These are phyloP conservation scores for Zaprionus tsacasi DNA, from an alignment of 1,140 invertebrate species.

Conservation along the genomic window DNA sequence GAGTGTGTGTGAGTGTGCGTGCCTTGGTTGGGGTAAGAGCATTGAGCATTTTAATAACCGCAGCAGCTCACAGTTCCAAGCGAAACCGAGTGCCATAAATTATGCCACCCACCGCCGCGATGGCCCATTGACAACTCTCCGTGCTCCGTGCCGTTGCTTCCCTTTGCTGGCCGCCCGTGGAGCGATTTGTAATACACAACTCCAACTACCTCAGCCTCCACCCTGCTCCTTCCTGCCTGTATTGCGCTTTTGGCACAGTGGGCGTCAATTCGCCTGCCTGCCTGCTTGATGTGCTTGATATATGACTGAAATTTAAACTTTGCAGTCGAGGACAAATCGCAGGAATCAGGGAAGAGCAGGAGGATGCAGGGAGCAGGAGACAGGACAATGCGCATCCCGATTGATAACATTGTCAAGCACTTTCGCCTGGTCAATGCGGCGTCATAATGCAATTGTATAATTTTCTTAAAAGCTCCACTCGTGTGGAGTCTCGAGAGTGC, in stretches of 20 bases:
- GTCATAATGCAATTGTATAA: slow-evolving; percentile 82
- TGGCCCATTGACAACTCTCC: slow-evolving; percentile 53
- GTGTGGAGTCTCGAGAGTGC: slow-evolving; percentile 59
- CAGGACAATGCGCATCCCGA: slow-evolving; percentile 48
- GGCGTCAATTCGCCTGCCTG: slow-evolving; percentile 23
- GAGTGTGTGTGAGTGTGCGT: slow-evolving; percentile 6
- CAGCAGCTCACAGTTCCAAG: slow-evolving; percentile 49
- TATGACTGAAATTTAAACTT: slow-evolving; percentile 68
- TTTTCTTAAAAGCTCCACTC: slow-evolving; percentile 75
- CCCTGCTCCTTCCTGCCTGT: neutral
- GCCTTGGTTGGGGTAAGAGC: slow-evolving; percentile 67
- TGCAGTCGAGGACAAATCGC: slow-evolving; percentile 24
- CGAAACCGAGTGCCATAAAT: slow-evolving; percentile 66
- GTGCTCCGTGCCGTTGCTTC: slow-evolving; percentile 25
- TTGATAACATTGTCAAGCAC: slow-evolving; percentile 54
- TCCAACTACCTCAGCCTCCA: slow-evolving; percentile 10
- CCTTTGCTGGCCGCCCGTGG: slow-evolving; percentile 59
- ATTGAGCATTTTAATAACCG: slow-evolving; percentile 82
- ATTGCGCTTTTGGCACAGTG: slow-evolving; percentile 65
- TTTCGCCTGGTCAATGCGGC: slow-evolving; percentile 69
- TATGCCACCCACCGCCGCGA: slow-evolving; percentile 71
- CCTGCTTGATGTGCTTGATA: slow-evolving; percentile 64
- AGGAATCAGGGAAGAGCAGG: neutral
- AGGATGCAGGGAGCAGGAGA: neutral
- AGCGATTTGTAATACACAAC: slow-evolving; percentile 80